Conservation (phyloP, 2,797 vertebrate species). For the Ciconia nigra region DNA sequence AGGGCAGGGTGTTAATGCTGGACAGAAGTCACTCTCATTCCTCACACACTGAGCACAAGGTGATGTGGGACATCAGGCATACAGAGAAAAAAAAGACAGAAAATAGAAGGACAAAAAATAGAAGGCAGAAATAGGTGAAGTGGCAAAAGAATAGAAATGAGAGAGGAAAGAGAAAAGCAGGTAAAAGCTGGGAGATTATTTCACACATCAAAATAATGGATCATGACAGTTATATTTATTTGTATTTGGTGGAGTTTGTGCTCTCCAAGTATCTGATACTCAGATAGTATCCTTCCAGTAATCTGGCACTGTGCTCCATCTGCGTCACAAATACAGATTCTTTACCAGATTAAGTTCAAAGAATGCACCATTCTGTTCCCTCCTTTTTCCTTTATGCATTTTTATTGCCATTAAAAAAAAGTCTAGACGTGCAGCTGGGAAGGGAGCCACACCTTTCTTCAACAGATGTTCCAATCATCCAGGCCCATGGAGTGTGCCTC, state of each 20-base stretch:
- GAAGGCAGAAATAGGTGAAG: not conserved
- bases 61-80: not conserved
- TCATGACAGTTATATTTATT: not conserved
- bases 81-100: not conserved
- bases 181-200: not conserved
- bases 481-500: not conserved
- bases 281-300: not conserved
- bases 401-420: not conserved
- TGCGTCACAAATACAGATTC: not conserved
- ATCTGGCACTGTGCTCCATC: not conserved
- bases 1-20: not conserved
- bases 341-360: not conserved
- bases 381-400: not conserved
- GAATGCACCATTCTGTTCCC: not conserved
- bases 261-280: not conserved
- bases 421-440: not conserved
- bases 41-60: not conserved
- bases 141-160: not conserved
- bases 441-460: not conserved
- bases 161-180: not conserved
- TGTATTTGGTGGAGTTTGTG: not conserved
- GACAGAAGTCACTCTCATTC: not conserved
- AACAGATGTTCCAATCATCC: not conserved
- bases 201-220: not conserved
- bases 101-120: not conserved